Evolutionary conservation across 2,888 invertebrate genomes (phyloP).

Genomic region (Euproctis similis): DNA sequence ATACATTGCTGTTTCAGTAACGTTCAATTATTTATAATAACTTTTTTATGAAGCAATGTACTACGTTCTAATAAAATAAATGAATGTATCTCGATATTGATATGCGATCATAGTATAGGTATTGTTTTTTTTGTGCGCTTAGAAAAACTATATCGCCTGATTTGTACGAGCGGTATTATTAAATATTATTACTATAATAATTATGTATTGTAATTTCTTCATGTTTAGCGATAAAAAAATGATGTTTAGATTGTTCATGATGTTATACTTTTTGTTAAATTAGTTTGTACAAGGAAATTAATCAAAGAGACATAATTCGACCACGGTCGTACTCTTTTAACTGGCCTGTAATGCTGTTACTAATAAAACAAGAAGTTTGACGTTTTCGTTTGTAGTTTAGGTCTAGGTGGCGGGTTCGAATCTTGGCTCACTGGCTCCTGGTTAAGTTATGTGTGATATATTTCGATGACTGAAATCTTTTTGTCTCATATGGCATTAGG

Average conservation of each 20-base stretch:
- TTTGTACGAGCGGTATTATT: conserved; percentile 16
- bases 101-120: conserved; percentile 1
- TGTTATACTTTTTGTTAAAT: background rate
- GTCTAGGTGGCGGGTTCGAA: too few relatives aligned
- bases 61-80: background rate
- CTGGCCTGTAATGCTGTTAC: background rate
- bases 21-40: background rate
- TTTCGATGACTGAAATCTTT: too few relatives aligned
- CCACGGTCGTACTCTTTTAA: background rate
- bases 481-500: too few relatives aligned
- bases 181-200: conserved; percentile 23
- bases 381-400: too few relatives aligned
- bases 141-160: conserved; percentile 22
- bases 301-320: background rate
- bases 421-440: too few relatives aligned
- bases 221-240: conserved; percentile 10
- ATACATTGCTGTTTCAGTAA: conserved; percentile 21
- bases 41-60: conserved; percentile 8
- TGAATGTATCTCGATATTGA: background rate
- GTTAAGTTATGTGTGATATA: too few relatives aligned
- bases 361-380: too few relatives aligned
- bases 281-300: background rate
- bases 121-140: conserved; percentile 16
- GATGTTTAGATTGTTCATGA: conserved; percentile 5
- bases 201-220: conserved; percentile 18